Conservation (phyloP, 2,113 vertebrate genomes). For the Myrmophylax atrothorax region DNA sequence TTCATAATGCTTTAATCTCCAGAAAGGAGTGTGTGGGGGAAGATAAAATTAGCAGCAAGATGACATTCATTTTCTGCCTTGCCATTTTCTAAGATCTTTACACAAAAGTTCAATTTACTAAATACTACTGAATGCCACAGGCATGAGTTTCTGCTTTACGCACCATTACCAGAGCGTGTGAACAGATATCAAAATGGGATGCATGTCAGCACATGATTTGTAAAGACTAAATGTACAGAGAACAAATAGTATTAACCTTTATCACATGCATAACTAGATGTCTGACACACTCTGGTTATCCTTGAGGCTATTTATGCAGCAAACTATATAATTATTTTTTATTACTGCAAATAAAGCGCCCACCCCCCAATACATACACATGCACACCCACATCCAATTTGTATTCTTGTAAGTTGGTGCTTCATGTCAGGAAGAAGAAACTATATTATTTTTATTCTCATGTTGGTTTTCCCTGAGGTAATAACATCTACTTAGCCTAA, state of each 20-base stretch:
- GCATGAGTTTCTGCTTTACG: constrained; percentile 25
- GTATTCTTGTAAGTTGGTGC: constrained; percentile 17
- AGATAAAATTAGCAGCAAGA: constrained; percentile 50
- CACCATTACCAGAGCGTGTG: constrained; percentile 58
- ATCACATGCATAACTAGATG: constrained; percentile 66
- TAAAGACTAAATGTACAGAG: constrained; percentile 59
- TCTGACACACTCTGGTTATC: constrained; percentile 63
- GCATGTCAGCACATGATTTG: constrained; percentile 74
- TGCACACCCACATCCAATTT: constrained; percentile 23
- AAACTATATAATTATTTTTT: constrained; percentile 72
- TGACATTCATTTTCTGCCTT: constrained; percentile 17
- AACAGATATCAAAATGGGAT: constrained; percentile 57
- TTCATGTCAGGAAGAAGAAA: constrained; percentile 16
- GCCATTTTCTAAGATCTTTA: constrained; percentile 71
- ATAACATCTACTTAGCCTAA: not conserved
- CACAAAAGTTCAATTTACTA: constrained; percentile 44
- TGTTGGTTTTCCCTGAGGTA: not conserved
- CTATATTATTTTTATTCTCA: constrained; percentile 1
- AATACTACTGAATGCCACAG: constrained; percentile 45
- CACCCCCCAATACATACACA: not conserved
- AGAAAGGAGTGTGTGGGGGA: not conserved
- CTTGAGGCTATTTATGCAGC: constrained; percentile 65
- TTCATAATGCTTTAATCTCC: not conserved
- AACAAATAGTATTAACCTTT: constrained; percentile 66
- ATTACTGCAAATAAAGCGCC: constrained; percentile 60